These are phyloP conservation scores for Andrena camellia DNA, from an alignment of 2,888 invertebrate species.

Conservation along the genomic window DNA sequence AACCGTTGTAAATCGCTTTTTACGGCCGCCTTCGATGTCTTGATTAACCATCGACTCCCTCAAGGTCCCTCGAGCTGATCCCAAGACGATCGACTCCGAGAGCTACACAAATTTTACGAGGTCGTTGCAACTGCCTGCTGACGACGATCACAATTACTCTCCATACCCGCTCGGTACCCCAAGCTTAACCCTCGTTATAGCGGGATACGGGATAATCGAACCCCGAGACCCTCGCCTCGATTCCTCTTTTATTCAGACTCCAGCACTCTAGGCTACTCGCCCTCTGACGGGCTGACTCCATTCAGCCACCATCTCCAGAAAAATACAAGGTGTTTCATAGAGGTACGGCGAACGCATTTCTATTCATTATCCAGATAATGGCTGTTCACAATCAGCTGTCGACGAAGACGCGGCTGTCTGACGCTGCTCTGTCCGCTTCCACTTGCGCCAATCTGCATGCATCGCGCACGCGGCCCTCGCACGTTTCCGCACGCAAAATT, in stretches of 20 bases:
- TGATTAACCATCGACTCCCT: constrained; percentile 12
- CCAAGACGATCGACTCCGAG: not conserved
- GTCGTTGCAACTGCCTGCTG: not conserved
- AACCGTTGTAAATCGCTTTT: constrained; percentile 16
- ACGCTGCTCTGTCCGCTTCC: too few relatives aligned
- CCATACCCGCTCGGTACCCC: not conserved
- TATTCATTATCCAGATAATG: too few relatives aligned
- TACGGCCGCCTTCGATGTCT: constrained; percentile 9
- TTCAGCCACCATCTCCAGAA: too few relatives aligned
- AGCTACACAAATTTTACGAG: constrained; percentile 15
- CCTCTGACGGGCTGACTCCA: not conserved
- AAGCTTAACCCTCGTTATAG: not conserved
- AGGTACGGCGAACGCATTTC: too few relatives aligned
- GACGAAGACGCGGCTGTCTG: too few relatives aligned
- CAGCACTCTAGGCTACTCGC: not conserved
- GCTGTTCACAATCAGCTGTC: too few relatives aligned
- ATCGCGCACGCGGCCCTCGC: too few relatives aligned
- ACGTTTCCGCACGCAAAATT: too few relatives aligned
- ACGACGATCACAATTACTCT: too few relatives aligned
- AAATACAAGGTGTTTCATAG: too few relatives aligned
- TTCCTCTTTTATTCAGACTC: not conserved
- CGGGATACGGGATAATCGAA: constrained; percentile 5
- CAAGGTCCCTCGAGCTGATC: not conserved
- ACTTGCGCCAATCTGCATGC: too few relatives aligned
- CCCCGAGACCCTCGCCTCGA: not conserved